Base-by-base conservation (phyloP, 2,797 vertebrate species). In the Naso thynnoides region DNA sequence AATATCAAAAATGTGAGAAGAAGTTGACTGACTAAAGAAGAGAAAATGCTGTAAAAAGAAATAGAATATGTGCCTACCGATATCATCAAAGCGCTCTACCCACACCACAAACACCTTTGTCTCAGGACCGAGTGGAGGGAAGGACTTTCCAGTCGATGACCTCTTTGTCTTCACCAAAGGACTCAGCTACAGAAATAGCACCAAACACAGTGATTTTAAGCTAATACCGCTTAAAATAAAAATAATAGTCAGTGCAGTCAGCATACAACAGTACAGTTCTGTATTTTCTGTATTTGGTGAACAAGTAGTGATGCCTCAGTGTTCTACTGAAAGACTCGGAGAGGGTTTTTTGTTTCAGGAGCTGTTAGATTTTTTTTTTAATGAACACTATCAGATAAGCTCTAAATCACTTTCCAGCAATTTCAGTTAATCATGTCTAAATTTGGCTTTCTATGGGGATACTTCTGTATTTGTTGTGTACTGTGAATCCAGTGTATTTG, bases 91-190 rank as follows among this genome's bases (percentile, higher is more conserved):
- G 76, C 96, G 96, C 59, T 99, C 97, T 80, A 98, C 96, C 97
- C 97, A 99, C 53, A 98, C 97, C 50, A 99, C 96, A 44, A 97
- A 96, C 75, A 98, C 97, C 89, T 98, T 98, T 14, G 97, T 99
- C 93, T 99, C 97, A 60, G 96, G 97, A 74, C 97, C 97, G 75
- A 98, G 93, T 0, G 96, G 95, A 26, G 97, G 97, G 81, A 97
- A 93, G 44, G 95, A 95, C 68, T 97, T 96, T 81, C 96, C 95
- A 52, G 96, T 95, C 57, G 96, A 96, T 54, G 96, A 91, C 81
- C 95, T 96, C 93, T 96, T 98, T 55, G 94, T 93, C 90, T 95
- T 96, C 54, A 96, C 95, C 86, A 96, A 93, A 69, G 97, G 97
- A 93, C 96, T 98, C 82, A 96, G 92, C 97, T 93, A 24, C 41